These are phyloP conservation scores for Vombatus ursinus DNA, from an alignment of 2,113 vertebrate species.

Conservation along the genomic window DNA sequence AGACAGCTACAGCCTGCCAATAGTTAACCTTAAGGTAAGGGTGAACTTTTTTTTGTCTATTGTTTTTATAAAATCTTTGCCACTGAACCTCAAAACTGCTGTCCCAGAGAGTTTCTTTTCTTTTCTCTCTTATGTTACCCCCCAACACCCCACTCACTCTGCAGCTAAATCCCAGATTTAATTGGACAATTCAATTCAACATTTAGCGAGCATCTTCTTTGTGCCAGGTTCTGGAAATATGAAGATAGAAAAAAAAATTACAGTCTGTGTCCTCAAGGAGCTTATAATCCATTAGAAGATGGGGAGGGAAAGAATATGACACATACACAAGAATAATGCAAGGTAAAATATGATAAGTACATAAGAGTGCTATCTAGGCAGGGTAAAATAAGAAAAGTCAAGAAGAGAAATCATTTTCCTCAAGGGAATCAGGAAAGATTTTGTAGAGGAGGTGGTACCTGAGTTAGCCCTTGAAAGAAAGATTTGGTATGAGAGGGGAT, in stretches of 20 bases:
- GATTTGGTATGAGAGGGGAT: not conserved
- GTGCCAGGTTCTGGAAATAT: not conserved
- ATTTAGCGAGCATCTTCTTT: not conserved
- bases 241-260: not conserved
- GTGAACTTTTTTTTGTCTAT: not conserved
- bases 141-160: not conserved
- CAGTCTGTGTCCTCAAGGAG: not conserved
- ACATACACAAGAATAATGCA: not conserved
- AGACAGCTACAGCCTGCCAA: slow-evolving; percentile 87
- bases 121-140: not conserved
- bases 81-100: not conserved
- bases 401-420: not conserved
- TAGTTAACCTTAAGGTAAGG: slow-evolving; percentile 96
- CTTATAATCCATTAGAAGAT: not conserved
- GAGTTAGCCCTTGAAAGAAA: not conserved
- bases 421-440: not conserved
- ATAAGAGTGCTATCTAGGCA: not conserved
- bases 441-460: not conserved
- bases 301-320: not conserved
- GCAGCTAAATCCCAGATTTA: not conserved
- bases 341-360: not conserved
- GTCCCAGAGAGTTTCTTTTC: not conserved
- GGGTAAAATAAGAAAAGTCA: not conserved
- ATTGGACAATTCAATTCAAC: not conserved
- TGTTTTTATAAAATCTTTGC: not conserved